Evolutionary conservation across 2,888 invertebrate genomes (phyloP).

Genomic region (Folsomia candida): DNA sequence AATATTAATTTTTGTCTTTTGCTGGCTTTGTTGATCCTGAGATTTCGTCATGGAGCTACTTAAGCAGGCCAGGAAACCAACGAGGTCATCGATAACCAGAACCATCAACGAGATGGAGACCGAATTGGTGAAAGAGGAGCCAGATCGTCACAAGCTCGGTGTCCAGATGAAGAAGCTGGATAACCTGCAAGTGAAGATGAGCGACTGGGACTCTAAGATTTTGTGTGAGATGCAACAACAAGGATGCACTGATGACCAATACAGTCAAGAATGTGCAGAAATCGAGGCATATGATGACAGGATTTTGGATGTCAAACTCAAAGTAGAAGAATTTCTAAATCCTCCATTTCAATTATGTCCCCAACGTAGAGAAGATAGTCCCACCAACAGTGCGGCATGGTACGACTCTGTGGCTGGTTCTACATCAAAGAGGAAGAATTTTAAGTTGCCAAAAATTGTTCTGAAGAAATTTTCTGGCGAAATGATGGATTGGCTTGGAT

Average conservation of each 20-base stretch:
- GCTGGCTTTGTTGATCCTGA: no score
- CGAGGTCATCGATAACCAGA: neutral
- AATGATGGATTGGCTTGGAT: no score
- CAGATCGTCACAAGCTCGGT: neutral
- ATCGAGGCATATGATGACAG: neutral
- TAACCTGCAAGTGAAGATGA: neutral
- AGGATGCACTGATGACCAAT: neutral
- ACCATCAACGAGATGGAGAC: neutral
- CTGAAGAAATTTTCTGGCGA: no score
- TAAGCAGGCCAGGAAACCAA: no score
- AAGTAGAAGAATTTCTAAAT: no score
- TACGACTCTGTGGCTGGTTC: neutral
- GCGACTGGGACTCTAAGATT: neutral
- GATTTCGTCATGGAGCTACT: no score
- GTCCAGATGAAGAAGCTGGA: neutral
- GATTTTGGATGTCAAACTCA: neutral
- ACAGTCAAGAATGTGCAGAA: neutral
- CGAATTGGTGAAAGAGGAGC: neutral
- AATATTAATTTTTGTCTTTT: no score
- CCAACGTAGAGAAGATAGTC: no score
- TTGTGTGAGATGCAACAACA: neutral
- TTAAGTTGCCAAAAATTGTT: conserved; percentile 43
- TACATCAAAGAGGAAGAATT: conserved; percentile 7
- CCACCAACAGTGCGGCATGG: no score
- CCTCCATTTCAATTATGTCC: no score